Base-by-base conservation (phyloP, 2,113 vertebrate species). In the Hemicordylus capensis region DNA sequence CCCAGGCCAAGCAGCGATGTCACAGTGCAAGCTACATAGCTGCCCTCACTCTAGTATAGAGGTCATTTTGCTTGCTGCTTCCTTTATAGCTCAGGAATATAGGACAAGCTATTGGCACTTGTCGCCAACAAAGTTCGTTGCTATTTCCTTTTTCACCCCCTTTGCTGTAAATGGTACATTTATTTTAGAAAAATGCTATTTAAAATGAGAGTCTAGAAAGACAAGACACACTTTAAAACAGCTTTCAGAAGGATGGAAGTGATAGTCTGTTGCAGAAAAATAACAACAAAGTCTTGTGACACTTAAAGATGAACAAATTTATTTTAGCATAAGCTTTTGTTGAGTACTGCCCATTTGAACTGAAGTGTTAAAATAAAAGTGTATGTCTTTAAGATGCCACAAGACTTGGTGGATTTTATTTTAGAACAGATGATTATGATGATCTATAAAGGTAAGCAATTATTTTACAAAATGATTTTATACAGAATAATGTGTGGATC, bases 41-140 rank as follows among this genome's bases (percentile, higher is more conserved):
- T 94, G 89, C 80, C 83, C 73, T 89, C 74, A 90, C 87, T 90
- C 76, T 89, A 86, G 74, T 88, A 37, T 20, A 88, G 64, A 77
- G 90, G 91, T 92, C 89, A 83, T 80, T 87, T 84, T 87, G 17
- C 76, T 48, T 63, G 81, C 56, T 89, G 89, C 89, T 92, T 89
- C 85, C 87, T 89, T 85, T 74, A 72, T 92, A 94, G 92, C 92
- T 88, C 85, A 48, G 79, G 80, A 84, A 90, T n/a, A 64, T 74
- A 39, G 42, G 44, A 39, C 19, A 39, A 34, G 26, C 44, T 73
- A 80, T 26, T 76, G 66, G 34, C n/a, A 83, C 28, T 85, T 93
- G 90, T 81, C 93, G 83, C 85, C n/a, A n/a, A n/a, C n/a, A 91
- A 89, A 90, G 76, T 93, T 83, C 66, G n/a, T n/a, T n/a, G n/a